Evolutionary conservation across 2,797 vertebrate genomes (phyloP).

Genomic region (Glossophaga mutica): DNA sequence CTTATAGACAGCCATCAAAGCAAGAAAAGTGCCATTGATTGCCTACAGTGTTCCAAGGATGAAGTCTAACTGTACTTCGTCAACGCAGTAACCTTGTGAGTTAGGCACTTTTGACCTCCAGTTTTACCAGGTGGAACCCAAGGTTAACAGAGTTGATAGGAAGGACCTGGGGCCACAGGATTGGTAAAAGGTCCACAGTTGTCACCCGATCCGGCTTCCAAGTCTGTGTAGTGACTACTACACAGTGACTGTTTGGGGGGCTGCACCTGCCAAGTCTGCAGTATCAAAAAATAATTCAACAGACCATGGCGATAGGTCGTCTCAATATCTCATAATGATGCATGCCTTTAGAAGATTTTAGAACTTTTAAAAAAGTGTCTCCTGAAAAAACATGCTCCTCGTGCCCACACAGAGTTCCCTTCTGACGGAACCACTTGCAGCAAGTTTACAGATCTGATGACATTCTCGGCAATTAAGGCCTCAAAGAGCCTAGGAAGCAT

Average conservation of each 20-base stretch:
- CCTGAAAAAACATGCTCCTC: neutral
- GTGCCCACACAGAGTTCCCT: neutral
- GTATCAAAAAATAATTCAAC: neutral
- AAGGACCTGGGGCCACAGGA: neutral
- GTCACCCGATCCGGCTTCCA: neutral
- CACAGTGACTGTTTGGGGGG: neutral
- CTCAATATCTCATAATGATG: neutral
- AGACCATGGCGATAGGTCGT: neutral
- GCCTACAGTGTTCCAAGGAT: neutral
- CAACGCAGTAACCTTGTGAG: neutral
- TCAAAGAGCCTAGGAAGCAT: constrained; percentile 54
- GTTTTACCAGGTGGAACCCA: neutral
- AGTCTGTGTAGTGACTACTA: neutral
- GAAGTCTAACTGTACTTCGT: neutral
- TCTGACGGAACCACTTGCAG: neutral
- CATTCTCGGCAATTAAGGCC: constrained; percentile 64
- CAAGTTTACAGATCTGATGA: constrained; percentile 58
- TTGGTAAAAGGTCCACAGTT: neutral
- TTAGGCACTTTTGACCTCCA: neutral
- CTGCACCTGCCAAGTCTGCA: neutral
- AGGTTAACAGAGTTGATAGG: neutral
- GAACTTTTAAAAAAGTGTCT: neutral
- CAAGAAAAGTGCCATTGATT: neutral
- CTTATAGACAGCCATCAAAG: neutral
- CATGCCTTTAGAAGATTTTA: neutral